These are phyloP conservation scores for Pammene fasciana DNA, from an alignment of 2,888 invertebrate genomes.

Conservation along the genomic window DNA sequence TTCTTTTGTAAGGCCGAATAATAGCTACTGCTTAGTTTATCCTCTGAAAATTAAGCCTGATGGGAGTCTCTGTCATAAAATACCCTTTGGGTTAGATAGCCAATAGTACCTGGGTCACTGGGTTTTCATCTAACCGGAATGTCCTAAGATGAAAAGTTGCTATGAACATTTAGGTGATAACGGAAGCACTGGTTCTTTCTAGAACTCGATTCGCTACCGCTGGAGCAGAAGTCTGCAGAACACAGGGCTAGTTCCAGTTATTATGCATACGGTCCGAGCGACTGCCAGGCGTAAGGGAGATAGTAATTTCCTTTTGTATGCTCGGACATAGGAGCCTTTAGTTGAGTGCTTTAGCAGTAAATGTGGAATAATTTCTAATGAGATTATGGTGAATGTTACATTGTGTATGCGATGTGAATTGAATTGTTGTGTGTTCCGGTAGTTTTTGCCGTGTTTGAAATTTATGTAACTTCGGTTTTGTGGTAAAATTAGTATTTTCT, in stretches of 20 bases:
- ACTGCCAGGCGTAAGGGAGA: slow-evolving; percentile 7
- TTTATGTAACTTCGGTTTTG: neutral
- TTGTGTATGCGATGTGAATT: neutral
- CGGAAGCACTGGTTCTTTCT: neutral
- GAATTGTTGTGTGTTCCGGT: neutral
- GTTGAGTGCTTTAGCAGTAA: slow-evolving; percentile 14
- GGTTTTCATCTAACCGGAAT: too few species aligned
- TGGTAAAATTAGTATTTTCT: neutral
- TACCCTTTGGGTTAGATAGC: too few species aligned
- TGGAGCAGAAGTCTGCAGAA: too few species aligned
- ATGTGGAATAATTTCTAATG: slow-evolving; percentile 16
- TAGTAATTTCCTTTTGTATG: slow-evolving; percentile 21
- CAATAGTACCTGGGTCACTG: too few species aligned
- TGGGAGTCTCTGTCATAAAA: too few species aligned
- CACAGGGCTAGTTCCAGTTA: neutral
- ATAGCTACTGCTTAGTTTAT: too few species aligned
- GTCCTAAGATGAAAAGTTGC: too few species aligned
- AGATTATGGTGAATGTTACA: slow-evolving; percentile 3
- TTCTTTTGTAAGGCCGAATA: too few species aligned
- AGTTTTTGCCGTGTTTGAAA: neutral
- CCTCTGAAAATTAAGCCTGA: too few species aligned
- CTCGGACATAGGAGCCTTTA: slow-evolving; percentile 15
- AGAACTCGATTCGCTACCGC: neutral
- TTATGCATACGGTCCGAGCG: slow-evolving; percentile 28
- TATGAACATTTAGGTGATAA: too few species aligned